These are phyloP conservation scores for Thecophora atra DNA, from an alignment of 2,888 invertebrate genomes.

Conservation along the genomic window DNA sequence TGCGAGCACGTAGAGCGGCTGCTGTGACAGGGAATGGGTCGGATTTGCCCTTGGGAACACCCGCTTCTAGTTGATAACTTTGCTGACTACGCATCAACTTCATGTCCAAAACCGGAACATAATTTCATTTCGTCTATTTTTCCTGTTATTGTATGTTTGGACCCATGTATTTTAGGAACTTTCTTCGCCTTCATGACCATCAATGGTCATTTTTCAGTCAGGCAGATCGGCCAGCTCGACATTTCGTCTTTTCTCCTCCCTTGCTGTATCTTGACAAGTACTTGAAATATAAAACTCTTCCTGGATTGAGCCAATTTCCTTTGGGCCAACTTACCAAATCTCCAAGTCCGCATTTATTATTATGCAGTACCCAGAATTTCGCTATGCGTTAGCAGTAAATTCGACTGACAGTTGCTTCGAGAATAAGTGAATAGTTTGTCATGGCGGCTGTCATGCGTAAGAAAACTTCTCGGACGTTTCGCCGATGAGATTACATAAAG, in stretches of 20 bases:
- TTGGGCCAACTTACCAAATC: neutral
- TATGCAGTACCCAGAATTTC: too few relatives aligned
- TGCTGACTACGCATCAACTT: too few relatives aligned
- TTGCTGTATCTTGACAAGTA: constrained; percentile 20
- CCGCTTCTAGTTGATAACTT: neutral
- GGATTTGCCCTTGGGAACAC: constrained; percentile 20
- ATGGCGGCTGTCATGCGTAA: neutral
- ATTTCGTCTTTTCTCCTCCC: neutral
- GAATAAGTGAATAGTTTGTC: too few relatives aligned
- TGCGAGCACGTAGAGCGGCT: constrained; percentile 18
- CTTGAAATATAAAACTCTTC: constrained; percentile 20
- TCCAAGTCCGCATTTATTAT: too few relatives aligned
- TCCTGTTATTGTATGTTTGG: neutral
- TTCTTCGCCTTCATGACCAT: neutral
- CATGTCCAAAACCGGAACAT: neutral
- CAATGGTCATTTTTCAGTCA: too few relatives aligned
- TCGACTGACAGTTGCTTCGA: too few relatives aligned
- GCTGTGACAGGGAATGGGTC: too few relatives aligned
- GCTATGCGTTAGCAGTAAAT: too few relatives aligned
- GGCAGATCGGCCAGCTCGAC: too few relatives aligned
- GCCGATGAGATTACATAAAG: neutral
- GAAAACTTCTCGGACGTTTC: neutral
- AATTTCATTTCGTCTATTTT: neutral
- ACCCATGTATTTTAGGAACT: neutral
- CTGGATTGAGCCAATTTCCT: constrained; percentile 24